phyloP scores from a whole-genome alignment of 2,888 invertebrate genomes.

The Erannis defoliaria region DNA sequence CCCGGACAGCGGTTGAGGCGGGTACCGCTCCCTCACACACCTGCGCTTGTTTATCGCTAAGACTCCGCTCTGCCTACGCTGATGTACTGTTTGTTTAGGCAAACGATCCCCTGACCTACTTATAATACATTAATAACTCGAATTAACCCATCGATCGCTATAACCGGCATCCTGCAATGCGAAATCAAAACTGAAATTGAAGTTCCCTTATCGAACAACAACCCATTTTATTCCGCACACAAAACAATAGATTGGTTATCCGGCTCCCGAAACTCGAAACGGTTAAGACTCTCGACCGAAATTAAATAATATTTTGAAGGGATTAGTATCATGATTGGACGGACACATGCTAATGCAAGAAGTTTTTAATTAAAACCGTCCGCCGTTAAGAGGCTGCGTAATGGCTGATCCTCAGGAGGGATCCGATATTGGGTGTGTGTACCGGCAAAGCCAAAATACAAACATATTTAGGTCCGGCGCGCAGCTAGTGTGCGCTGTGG shows the following conservation, averaged over 20 bases:
- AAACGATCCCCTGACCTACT: constrained; percentile 65
- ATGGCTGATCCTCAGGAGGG: constrained; percentile 83
- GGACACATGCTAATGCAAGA: constrained; percentile 84
- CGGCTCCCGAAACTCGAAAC: constrained; percentile 43
- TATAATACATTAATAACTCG: constrained; percentile 70
- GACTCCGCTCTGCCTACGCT: constrained; percentile 63
- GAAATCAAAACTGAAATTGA: constrained; percentile 32
- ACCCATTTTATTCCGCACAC: constrained; percentile 43
- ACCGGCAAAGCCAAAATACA: constrained; percentile 80
- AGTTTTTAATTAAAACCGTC: constrained; percentile 86
- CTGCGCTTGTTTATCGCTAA: constrained; percentile 80
- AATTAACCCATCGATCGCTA: constrained; percentile 54
- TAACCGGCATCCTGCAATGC: constrained; percentile 16
- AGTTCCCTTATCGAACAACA: constrained; percentile 38
- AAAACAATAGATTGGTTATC: constrained; percentile 47
- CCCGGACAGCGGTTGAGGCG: constrained; percentile 72
- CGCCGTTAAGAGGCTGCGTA: constrained; percentile 84
- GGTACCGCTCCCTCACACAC: constrained; percentile 62
- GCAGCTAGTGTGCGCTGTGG: constrained; percentile 70
- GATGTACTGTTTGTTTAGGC: constrained; percentile 77
- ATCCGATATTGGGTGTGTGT: constrained; percentile 80
- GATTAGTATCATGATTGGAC: constrained; percentile 78
- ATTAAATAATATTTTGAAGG: constrained; percentile 82
- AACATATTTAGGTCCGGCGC: constrained; percentile 85
- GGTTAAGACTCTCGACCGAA: constrained; percentile 56